Percentiles rank a stretch among this genome's conserved stretches.
Evolutionary conservation across 1,140 invertebrate species (phyloP).

Genomic region (Drosophila chauvacae): DNA sequence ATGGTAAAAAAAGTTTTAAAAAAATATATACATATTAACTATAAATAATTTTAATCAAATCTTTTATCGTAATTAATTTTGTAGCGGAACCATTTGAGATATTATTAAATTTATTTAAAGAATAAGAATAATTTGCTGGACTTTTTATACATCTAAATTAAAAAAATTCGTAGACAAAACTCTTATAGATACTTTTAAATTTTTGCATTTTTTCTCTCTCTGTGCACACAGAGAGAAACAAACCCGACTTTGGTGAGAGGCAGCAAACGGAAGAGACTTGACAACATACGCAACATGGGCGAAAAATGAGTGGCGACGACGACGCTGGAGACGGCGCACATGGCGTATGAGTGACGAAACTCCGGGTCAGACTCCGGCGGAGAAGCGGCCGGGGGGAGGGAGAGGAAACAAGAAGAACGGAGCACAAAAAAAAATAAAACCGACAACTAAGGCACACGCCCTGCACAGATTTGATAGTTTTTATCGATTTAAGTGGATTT

Average conservation of each 20-base stretch:
- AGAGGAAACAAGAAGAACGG: not conserved
- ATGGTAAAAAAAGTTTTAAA: too few species aligned
- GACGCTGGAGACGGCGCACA: constrained; percentile 64
- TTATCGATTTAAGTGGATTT: constrained; percentile 82
- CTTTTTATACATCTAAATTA: too few species aligned
- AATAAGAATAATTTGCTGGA: not conserved
- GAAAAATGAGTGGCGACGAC: constrained; percentile 74
- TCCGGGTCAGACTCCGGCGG: constrained; percentile 31
- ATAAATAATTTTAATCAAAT: too few species aligned
- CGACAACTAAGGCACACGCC: constrained; percentile 62
- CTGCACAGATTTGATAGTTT: constrained; percentile 82
- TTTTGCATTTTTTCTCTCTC: not conserved
- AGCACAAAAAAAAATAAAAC: constrained; percentile 4
- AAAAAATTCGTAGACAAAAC: too few species aligned
- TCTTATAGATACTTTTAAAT: too few species aligned
- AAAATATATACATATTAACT: too few species aligned
- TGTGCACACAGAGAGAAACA: constrained; percentile 22
- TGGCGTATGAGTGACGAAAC: constrained; percentile 79
- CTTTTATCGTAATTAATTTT: not conserved
- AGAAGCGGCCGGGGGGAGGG: constrained; percentile 2
- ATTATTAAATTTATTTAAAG: not conserved
- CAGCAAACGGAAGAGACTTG: constrained; percentile 76
- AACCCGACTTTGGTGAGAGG: constrained; percentile 39
- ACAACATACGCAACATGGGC: constrained; percentile 81
- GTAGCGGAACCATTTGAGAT: not conserved